Evolutionary conservation across 2,113 vertebrate species (phyloP).

Genomic region (Corythoichthys intestinalis): DNA sequence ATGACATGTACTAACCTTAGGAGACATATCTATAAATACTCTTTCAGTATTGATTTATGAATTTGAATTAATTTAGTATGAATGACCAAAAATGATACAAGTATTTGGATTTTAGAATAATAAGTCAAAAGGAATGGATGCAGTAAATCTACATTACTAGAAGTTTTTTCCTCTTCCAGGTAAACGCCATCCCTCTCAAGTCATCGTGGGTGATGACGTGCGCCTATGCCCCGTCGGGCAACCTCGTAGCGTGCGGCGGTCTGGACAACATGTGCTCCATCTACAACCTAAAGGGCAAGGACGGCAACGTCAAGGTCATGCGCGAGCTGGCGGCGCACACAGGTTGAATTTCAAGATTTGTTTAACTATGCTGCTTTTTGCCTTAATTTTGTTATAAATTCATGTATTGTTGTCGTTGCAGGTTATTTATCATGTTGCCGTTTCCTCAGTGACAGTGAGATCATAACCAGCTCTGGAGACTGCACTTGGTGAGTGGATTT

Average conservation of each 20-base stretch:
- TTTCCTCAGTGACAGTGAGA: constrained; percentile 91
- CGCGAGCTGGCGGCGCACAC: constrained; percentile 90
- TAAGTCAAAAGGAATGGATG: no score
- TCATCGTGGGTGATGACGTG: constrained; percentile 99
- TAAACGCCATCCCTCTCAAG: constrained; percentile 92
- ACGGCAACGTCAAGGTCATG: constrained; percentile 94
- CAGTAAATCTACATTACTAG: no score
- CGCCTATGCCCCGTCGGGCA: constrained; percentile 93
- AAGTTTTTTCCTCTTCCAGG: constrained; percentile 62
- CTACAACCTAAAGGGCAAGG: constrained; percentile 93
- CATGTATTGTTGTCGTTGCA: constrained; percentile 47
- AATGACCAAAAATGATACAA: no score
- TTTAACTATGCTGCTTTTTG: neutral
- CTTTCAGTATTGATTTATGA: no score
- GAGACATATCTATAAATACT: no score
- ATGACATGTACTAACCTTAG: no score
- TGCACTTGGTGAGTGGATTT: constrained; percentile 86
- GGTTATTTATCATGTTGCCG: constrained; percentile 98
- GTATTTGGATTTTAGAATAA: no score
- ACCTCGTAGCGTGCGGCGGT: constrained; percentile 94
- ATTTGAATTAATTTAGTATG: no score
- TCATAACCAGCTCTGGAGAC: constrained; percentile 97
- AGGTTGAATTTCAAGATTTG: constrained; percentile 62
- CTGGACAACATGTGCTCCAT: constrained; percentile 99
- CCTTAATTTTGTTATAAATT: neutral